Percentiles rank a stretch among this genome's conserved stretches.
Conservation (phyloP, 2,888 invertebrate species). For the Agrotis clavis region DNA sequence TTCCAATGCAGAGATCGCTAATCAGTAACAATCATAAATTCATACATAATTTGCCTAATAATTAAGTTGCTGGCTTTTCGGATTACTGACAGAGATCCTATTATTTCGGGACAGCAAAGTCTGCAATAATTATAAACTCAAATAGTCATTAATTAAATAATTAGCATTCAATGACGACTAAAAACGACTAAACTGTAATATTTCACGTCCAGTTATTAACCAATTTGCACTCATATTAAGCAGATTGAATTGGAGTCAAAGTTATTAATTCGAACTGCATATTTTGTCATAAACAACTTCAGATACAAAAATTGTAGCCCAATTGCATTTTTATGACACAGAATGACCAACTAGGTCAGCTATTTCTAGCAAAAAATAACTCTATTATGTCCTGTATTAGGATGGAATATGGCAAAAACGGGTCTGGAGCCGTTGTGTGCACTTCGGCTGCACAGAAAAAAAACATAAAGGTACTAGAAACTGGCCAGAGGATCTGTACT, state of each 20-base stretch:
- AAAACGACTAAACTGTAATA: conserved; percentile 7
- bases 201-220: conserved; percentile 9
- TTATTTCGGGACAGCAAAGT: background rate
- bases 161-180: conserved; percentile 15
- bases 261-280: too few species aligned
- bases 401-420: conserved; percentile 41
- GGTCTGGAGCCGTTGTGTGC: conserved; percentile 21
- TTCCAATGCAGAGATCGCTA: background rate
- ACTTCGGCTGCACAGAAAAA: conserved; percentile 29
- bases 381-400: background rate
- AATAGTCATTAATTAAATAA: conserved; percentile 27
- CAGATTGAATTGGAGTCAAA: conserved; percentile 1
- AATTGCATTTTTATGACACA: too few species aligned
- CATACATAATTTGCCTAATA: conserved; percentile 14
- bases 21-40: background rate
- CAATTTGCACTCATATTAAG: conserved; percentile 1
- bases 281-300: too few species aligned
- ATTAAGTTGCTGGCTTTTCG: conserved; percentile 1
- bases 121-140: conserved; percentile 6
- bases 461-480: conserved; percentile 14
- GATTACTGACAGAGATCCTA: too few species aligned
- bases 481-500: conserved; percentile 4
- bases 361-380: too few species aligned
- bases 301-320: too few species aligned
- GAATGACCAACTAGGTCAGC: too few species aligned